phyloP scores from a whole-genome alignment of 2,888 invertebrate species.

The Esperia sulphurella region DNA sequence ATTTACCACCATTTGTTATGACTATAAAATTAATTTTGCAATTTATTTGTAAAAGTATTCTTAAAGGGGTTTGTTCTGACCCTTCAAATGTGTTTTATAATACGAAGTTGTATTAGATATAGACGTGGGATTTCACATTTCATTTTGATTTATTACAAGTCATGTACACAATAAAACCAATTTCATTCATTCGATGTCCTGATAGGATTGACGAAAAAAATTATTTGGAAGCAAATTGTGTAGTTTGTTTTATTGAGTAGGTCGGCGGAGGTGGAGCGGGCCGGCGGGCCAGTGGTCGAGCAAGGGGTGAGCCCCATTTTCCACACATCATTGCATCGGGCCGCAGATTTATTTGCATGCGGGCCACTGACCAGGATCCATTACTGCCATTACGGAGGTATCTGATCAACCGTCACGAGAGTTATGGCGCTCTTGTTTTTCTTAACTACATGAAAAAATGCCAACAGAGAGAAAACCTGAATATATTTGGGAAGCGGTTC shows the following conservation, averaged over 20 bases:
- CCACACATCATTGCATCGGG: conserved; percentile 80
- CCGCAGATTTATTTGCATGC: conserved; percentile 80
- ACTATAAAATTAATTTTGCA: conserved; percentile 7
- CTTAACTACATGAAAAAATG: conserved; percentile 69
- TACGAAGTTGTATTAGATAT: background rate
- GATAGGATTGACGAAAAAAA: conserved; percentile 4
- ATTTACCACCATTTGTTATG: no score
- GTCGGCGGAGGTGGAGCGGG: conserved; percentile 23
- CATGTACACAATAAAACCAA: conserved; percentile 1
- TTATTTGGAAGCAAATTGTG: conserved; percentile 10
- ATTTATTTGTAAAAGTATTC: background rate
- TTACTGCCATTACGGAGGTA: conserved; percentile 75
- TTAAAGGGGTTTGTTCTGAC: conserved; percentile 2
- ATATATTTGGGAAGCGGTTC: conserved; percentile 53
- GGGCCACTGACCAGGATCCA: conserved; percentile 80
- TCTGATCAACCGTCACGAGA: conserved; percentile 76
- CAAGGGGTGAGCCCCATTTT: conserved; percentile 73
- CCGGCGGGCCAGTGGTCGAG: conserved; percentile 32
- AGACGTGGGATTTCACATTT: background rate
- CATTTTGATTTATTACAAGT: conserved; percentile 2
- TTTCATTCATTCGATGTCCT: background rate
- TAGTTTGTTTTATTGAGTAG: conserved; percentile 25
- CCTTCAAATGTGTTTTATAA: background rate
- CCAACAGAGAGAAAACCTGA: conserved; percentile 49
- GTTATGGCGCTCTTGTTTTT: conserved; percentile 75